Base-by-base conservation (phyloP, 2,888 invertebrate genomes). In the Steinernema hermaphroditum region DNA sequence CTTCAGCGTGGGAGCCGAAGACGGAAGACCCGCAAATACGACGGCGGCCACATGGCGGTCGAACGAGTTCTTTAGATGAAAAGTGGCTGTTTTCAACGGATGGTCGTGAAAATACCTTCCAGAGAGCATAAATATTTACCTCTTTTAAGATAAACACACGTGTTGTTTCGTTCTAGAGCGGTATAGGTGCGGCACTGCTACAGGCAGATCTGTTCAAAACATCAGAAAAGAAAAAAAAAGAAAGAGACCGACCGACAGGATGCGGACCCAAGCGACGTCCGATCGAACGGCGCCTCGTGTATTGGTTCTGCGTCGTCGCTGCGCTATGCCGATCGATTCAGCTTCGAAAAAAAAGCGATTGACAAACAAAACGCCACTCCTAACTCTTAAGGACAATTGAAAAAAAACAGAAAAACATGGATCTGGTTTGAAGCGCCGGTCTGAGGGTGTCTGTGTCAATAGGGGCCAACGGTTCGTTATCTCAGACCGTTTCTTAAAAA, bases 211-310 rank as follows among this genome's bases (percentile, higher is more conserved):
- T 62, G 62, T 4, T 16, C 37, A 12, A 37, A 37, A 37, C 27
- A n/a, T 19, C 12, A 16, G 32, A 29, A 62, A 32, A 29, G 34
- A 32, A 32, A 32, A 9, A 27, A 29, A 9, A 62, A 32, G 32
- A 14, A 62, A 24, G 50, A 46, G 46, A 19, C 46, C 19, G 22
- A 19, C 22, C 22, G 12, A n/a, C 22, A 19, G 12, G 22, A 50
- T 9, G 22, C 50, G 50, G 24, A 50, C 22, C 9, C 12, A 12
- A 46, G 9, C 6, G 6, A 9, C 6, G 62, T 1, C 29, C 27
- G 62, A 62, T 32, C 29, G 62, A 62, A 54, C 54, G 22, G 54
- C 27, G 54, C 32, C 32, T 32, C 62, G 16, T 50, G 50, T 34
- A 62, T 62, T 62, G 16, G 62, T 62, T 29, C 32, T 14, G 62